These are phyloP conservation scores for Acanthopleura granulata DNA, from an alignment of 2,888 invertebrate species.

Conservation along the genomic window DNA sequence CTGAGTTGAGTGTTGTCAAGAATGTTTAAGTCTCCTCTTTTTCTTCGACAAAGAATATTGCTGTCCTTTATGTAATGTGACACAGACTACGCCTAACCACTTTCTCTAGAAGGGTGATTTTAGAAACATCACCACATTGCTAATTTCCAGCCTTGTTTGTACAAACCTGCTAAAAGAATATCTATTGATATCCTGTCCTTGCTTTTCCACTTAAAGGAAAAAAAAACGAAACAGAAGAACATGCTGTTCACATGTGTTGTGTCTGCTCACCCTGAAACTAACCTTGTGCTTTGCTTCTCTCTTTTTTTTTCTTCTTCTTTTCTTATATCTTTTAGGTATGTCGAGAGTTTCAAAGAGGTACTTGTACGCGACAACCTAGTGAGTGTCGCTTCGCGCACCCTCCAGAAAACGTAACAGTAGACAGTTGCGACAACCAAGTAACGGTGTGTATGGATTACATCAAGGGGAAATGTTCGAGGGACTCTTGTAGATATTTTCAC, in stretches of 20 bases:
- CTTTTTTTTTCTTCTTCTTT: conserved; percentile 25
- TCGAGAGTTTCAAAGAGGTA: conserved; percentile 99
- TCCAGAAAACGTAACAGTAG: conserved; percentile 92
- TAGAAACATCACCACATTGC: background rate
- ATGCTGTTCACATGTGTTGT: too few relatives aligned
- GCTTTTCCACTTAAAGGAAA: too few relatives aligned
- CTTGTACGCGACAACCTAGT: conserved; percentile 96
- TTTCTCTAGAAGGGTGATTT: background rate
- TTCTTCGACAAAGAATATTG: too few relatives aligned
- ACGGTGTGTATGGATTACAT: conserved; percentile 99
- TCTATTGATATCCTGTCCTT: too few relatives aligned
- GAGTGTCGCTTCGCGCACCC: conserved; percentile 99
- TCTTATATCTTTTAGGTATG: conserved; percentile 72
- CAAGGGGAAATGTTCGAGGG: conserved; percentile 87
- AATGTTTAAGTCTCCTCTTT: too few relatives aligned
- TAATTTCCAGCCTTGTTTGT: too few relatives aligned
- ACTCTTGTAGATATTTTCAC: conserved; percentile 99
- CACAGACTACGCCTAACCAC: too few relatives aligned
- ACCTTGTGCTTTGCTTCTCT: conserved; percentile 25
- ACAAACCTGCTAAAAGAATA: too few relatives aligned
- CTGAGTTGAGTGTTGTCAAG: too few relatives aligned
- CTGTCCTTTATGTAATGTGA: too few relatives aligned
- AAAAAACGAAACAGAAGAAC: too few relatives aligned
- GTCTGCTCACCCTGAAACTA: background rate
- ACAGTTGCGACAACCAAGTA: conserved; percentile 94